phyloP scores from a whole-genome alignment of 1,140 invertebrate genomes.

The Eupristina koningsbergeri region DNA sequence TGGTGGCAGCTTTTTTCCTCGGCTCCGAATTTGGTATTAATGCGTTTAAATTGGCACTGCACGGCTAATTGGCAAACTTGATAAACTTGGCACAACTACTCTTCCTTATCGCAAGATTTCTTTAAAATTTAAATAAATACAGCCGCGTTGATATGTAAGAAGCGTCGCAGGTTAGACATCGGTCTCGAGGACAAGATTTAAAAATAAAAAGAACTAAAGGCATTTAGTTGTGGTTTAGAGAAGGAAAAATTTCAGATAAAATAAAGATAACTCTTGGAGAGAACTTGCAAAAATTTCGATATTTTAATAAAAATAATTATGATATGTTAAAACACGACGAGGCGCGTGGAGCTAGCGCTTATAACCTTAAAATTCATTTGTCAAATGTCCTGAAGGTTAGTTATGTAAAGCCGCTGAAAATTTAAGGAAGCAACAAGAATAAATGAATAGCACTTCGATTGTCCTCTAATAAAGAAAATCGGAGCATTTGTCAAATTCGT shows the following conservation, averaged over 20 bases:
- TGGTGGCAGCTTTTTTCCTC: not conserved
- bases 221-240: too few species aligned
- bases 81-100: not conserved
- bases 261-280: too few species aligned
- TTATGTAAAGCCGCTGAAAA: not conserved
- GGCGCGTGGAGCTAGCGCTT: not conserved
- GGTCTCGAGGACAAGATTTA: too few species aligned
- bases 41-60: too few species aligned
- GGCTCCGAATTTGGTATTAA: too few species aligned
- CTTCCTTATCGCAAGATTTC: not conserved
- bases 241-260: too few species aligned
- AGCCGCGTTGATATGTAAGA: too few species aligned
- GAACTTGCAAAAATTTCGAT: too few species aligned
- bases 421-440: not conserved
- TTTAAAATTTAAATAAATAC: too few species aligned
- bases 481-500: too few species aligned
- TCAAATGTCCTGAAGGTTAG: not conserved
- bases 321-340: not conserved
- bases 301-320: not conserved
- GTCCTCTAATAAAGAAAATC: not conserved
- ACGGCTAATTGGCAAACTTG: not conserved
- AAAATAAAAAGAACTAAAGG: too few species aligned
- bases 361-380: slow-evolving; percentile 22
- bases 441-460: not conserved
- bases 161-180: too few species aligned